A percentile compares a stretch with the other conserved stretches of the same genome.
phyloP scores from a whole-genome alignment of 2,113 vertebrate genomes.

The Sus scrofa region T2T-Sscrofa CM000816.6:83896001-83896500 shows the following conservation, averaged over 20 bases:
- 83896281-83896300: not conserved
- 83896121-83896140: conserved; percentile 4
- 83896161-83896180: not conserved
- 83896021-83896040: not conserved
- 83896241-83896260: not conserved
- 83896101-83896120: not conserved
- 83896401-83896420: not conserved
- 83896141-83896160: not conserved
- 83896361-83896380: not conserved
- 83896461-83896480: not conserved
- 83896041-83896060: not conserved
- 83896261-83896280: not conserved
- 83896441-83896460: not conserved
- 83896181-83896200: not conserved
- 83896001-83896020: not conserved
- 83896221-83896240: not conserved
- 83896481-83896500: not conserved
- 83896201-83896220: not conserved
- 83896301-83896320: not conserved
- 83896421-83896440: not conserved
- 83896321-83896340: not conserved
- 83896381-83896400: not conserved
- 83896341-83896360: conserved; percentile 14
- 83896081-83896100: conserved; percentile 25
- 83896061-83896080: not conserved